Base-by-base conservation (phyloP, 2,113 vertebrate species). In the Tauraco erythrolophus region DNA sequence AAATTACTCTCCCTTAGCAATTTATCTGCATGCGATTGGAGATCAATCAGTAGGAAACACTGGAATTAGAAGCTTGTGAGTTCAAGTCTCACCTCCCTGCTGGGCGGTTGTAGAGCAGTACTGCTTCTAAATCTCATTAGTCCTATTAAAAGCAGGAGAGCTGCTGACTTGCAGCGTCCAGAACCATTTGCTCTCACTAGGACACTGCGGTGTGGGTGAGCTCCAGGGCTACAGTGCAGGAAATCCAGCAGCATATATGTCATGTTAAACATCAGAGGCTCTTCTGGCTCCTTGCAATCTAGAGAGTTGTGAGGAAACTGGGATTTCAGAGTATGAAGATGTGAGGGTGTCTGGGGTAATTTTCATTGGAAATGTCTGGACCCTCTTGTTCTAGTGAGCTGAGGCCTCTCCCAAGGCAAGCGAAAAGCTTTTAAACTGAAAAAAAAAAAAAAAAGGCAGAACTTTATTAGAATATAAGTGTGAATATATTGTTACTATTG, bases 111-210 rank as follows among this genome's bases (percentile, higher is more conserved):
- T 16, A 56, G 62, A 50, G 37, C 82, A 86, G 79, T 27, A 10
- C 19, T 70, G 84, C 79, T 89, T 60, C 69, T 91, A 84, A 94
- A 91, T 87, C 84, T 87, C 60, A 81, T 91, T 94, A 94, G 79
- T 51, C 57, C 57, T 56, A 68, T 90, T 94, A 92, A 93, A 94
- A 81, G 39, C 58, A 88, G 75, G 30, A 62, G 57, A 83, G 74
- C 74, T 13, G 5, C 75, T 92, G 70, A 31, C n/a, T 50, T 93
- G 43, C n/a, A 75, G 58, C 16, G 46, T 68, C 62, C 30, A 56
- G 46, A 51, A 78, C 30, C 51, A 39, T 74, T 77, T 90, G n/a
- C 69, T 74, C 6, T 76, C 84, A 35, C 18, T 45, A 18, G 33
- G 27, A 62, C 12, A 11, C 46, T 41, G 28, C 57, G 41, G 18